Evolutionary conservation across 2,113 vertebrate species (phyloP), one percentile per base, ranked within the genome.

Genomic region (Pipra filicauda): DNA sequence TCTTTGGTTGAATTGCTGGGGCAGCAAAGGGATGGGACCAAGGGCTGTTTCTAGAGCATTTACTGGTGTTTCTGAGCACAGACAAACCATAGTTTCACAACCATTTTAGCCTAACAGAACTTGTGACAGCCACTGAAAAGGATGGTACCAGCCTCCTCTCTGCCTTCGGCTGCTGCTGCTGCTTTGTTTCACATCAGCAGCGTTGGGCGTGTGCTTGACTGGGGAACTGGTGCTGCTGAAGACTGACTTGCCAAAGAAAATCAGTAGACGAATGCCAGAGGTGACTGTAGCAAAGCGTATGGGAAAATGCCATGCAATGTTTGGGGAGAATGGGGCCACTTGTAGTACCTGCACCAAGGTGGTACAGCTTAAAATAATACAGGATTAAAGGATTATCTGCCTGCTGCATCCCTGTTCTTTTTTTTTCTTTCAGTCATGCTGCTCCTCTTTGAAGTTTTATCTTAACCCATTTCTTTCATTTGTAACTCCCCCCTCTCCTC

Each of bases 151-250:
- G 75, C n/a, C 33, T 61, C 39, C 48, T 71, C 33, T 24, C 64
- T n/a, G 71, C 58, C 30, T 65, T 90, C 71, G 75, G 39, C 66
- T 28, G 49, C 46, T 66, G 46, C 44, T 54, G 28, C 51, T 76
- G 46, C 43, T 70, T 76, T 58, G 27, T 83, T 66, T 83, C 46
- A 26, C 2, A 0, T 57, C 46, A 43, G 65, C 33, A 30, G 21
- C 0, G 0, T 9, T 54, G 26, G n/a, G 12, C 1, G 0, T 18
- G 8, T 61, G 17, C 30, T 71, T 51, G 33, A 21, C 7, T 70
- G 43, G 55, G 54, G 28, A 31, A 11, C 52, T 37, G 55, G 17
- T 44, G 54, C 67, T 76, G 44, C 71, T 61, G 22, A 49, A 70
- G n/a, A n/a, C 11, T 24, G 54, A 28, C 37, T 66, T 78, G 57